Base-by-base conservation (phyloP, 1,140 invertebrate species). In the Agrypnia vestita region DNA sequence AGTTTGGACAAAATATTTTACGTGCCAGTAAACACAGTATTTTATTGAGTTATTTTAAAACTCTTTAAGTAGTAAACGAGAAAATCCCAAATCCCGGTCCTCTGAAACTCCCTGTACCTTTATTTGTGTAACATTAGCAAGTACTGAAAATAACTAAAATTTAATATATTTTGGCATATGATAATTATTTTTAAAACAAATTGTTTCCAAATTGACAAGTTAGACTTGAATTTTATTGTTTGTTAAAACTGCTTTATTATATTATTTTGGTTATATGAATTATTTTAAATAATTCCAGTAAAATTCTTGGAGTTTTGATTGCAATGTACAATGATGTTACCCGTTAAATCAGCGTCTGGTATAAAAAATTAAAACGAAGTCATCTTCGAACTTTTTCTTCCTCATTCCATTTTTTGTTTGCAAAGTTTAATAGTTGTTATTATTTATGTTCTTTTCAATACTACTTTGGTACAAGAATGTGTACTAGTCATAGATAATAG, bases 401-500 rank as follows among this genome's bases (percentile, higher is more conserved):
- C n/a, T 51, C 49, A 51, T 51, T 51, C 49, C 61, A 61, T 25
- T 12, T 61, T 64, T 21, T 59, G 35, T 64, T 25, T 64, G n/a
- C 35, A 12, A 9, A 64, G 25, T 64, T 35, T 51, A 15, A 12
- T 10, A 49, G 12, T 46, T 69, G 44, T 49, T 69, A 46, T 69
- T n/a, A 46, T 69, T 35, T 64, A 73, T 73, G 19, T 55, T 73
- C 49, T 73, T 51, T 76, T 76, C 74, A 81, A 67, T 73, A 73
- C 78, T 76, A 78, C 78, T 82, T 35, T 80, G 76, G 82, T 83
- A 83, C 82, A 83, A 83, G 79, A 78, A 76, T 77, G 76, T 78
- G 80, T 81, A 83, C 82, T 83, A 83, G 82, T 83, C 82, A 83
- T 83, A 83, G 82, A 51, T 78, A 76, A 80, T 83, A 79, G 76